Percentiles rank a stretch among this genome's conserved stretches.
phyloP scores from a whole-genome alignment of 1,140 invertebrate genomes.

The Theocolax elegans region DNA sequence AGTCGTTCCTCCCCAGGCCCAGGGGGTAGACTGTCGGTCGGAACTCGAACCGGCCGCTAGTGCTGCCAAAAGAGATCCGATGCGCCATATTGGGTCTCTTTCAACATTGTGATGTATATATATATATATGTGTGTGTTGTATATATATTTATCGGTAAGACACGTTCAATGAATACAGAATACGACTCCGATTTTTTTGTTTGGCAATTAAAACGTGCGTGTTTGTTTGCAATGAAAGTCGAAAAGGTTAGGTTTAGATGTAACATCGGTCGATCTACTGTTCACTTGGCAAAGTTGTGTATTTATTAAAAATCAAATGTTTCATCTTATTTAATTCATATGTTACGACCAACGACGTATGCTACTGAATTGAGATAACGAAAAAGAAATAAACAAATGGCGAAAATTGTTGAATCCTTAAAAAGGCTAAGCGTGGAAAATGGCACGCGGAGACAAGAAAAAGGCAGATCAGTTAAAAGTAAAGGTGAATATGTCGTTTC shows the following conservation, averaged over 20 bases:
- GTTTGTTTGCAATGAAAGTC: background rate
- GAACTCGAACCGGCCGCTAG: no score
- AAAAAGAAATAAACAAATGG: slow-evolving; percentile 44
- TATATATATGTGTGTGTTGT: no score
- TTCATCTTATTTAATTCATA: background rate
- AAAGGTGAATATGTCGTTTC: slow-evolving; percentile 47
- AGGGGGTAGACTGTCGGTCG: no score
- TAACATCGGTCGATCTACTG: background rate
- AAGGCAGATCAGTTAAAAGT: slow-evolving; percentile 20
- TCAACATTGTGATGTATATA: no score
- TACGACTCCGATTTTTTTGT: no score
- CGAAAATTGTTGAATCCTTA: slow-evolving; percentile 50
- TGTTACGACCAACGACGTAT: background rate
- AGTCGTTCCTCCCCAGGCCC: no score
- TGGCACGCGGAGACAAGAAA: slow-evolving; percentile 11
- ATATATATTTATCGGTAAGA: no score
- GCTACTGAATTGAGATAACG: background rate
- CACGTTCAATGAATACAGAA: no score
- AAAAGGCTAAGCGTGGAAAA: slow-evolving; percentile 49
- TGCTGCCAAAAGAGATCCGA: no score
- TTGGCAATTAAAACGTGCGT: slow-evolving; percentile 22
- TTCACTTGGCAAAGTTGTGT: background rate
- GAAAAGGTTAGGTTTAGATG: slow-evolving; percentile 16
- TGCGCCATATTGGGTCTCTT: no score
- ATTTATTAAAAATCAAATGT: background rate